Evolutionary conservation across 2,113 vertebrate species (phyloP).

Genomic region (Microcebus murinus): DNA sequence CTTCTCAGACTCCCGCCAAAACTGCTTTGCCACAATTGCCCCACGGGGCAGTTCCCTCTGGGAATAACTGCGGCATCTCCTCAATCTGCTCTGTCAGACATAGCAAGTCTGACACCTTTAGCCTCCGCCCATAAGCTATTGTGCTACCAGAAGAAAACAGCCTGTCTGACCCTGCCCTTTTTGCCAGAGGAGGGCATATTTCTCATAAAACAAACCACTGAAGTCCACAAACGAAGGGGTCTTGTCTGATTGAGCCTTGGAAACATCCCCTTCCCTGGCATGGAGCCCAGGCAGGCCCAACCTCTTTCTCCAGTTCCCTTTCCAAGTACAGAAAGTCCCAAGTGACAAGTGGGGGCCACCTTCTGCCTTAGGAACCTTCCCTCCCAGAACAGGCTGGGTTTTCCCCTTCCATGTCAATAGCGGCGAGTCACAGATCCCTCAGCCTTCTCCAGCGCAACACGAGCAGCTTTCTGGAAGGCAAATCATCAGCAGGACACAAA

Average conservation of each 20-base stretch:
- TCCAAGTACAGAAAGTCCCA: constrained; percentile 72
- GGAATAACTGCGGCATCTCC: constrained; percentile 11
- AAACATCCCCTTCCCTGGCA: constrained; percentile 55
- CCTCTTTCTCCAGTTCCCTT: constrained; percentile 71
- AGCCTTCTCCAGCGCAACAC: not conserved
- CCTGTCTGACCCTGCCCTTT: constrained; percentile 46
- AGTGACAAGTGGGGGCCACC: constrained; percentile 52
- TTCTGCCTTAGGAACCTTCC: constrained; percentile 65
- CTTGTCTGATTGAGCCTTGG: constrained; percentile 61
- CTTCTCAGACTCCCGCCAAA: constrained; percentile 23
- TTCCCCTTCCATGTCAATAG: constrained; percentile 54
- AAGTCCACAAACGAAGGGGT: constrained; percentile 69
- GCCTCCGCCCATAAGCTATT: constrained; percentile 37
- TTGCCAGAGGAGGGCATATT: constrained; percentile 60
- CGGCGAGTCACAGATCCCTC: not conserved
- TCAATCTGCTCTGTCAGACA: not conserved
- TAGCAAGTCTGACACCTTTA: not conserved
- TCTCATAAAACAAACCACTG: constrained; percentile 70
- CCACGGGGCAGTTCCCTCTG: not conserved
- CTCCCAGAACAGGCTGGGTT: constrained; percentile 52
- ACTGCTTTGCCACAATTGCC: constrained; percentile 12
- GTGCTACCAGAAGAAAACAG: constrained; percentile 66
- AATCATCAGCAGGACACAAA: not conserved
- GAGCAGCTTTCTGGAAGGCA: not conserved
- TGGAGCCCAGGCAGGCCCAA: constrained; percentile 20